A percentile compares a stretch with the other conserved stretches of the same genome.
Conservation (phyloP, 1,140 invertebrate genomes). For the Calliopsis andreniformis region DNA sequence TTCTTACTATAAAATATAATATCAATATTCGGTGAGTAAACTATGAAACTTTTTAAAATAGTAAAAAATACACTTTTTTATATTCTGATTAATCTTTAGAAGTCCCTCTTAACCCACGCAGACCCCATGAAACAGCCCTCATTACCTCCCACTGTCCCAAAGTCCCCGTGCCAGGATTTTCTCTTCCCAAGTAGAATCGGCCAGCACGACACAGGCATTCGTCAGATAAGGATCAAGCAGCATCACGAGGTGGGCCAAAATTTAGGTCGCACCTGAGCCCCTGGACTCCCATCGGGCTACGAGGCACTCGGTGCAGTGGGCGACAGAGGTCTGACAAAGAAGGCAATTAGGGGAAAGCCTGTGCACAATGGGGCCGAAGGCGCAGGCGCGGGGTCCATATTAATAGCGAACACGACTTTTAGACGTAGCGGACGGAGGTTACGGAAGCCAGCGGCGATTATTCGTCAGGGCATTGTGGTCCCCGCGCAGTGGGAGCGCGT, state of each 20-base stretch:
- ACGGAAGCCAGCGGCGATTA: slow-evolving; percentile 63
- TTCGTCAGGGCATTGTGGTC: slow-evolving; percentile 59
- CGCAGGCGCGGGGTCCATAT: slow-evolving; percentile 33
- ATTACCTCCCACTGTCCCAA: too few species aligned
- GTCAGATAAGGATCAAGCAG: too few species aligned
- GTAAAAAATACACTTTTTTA: too few species aligned
- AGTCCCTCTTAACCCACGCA: too few species aligned
- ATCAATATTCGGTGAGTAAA: too few species aligned
- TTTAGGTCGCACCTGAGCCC: background rate
- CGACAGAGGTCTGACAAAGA: slow-evolving; percentile 39
- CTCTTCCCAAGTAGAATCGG: background rate
- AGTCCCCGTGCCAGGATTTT: too few species aligned
- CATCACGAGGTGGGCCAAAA: background rate
- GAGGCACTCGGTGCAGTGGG: background rate
- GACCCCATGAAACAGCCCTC: too few species aligned
- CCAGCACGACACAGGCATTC: too few species aligned
- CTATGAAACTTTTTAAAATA: too few species aligned
- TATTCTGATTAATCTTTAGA: too few species aligned
- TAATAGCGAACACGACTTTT: slow-evolving; percentile 65
- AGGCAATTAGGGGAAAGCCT: slow-evolving; percentile 8
- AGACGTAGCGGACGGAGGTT: slow-evolving; percentile 43
- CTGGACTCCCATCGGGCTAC: background rate
- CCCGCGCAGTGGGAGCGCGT: slow-evolving; percentile 67
- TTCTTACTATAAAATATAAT: too few species aligned
- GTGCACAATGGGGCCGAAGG: slow-evolving; percentile 54